Evolutionary conservation across 2,113 vertebrate genomes (phyloP).

Genomic region (Bubo scandiacus): DNA sequence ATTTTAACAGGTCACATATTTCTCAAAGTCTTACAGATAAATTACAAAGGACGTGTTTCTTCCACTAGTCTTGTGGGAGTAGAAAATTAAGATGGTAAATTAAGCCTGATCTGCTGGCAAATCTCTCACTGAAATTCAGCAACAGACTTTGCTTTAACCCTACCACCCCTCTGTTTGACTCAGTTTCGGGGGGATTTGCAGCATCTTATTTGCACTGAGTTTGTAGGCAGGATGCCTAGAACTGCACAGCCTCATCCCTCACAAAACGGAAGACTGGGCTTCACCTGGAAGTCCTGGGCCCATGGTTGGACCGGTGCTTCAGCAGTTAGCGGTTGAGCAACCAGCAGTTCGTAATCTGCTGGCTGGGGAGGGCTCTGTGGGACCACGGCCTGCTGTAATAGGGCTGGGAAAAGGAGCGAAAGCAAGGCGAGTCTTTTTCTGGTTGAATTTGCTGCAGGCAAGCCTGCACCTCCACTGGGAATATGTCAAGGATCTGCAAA

Average conservation of each 20-base stretch:
- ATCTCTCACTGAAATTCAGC: background rate
- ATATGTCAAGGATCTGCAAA: background rate
- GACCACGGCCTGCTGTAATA: background rate
- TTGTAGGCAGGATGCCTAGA: background rate
- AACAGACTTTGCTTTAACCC: background rate
- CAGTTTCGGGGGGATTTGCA: background rate
- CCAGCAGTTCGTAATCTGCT: background rate
- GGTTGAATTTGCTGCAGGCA: background rate
- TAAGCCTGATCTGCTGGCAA: background rate
- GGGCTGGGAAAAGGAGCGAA: background rate
- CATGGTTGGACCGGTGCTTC: rapidly evolving
- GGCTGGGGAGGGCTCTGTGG: background rate
- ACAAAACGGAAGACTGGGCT: rapidly evolving
- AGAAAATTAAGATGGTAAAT: background rate
- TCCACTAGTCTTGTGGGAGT: background rate
- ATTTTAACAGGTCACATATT: background rate
- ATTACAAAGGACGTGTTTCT: background rate
- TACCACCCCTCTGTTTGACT: background rate
- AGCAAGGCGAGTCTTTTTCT: background rate
- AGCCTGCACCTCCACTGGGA: background rate
- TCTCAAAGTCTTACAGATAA: background rate
- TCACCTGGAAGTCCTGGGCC: background rate
- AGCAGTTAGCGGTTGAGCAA: background rate
- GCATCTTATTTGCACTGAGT: background rate
- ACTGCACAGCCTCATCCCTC: rapidly evolving